Conservation (phyloP, 1,140 invertebrate species). For the Lamellibrachia luymesi region DNA sequence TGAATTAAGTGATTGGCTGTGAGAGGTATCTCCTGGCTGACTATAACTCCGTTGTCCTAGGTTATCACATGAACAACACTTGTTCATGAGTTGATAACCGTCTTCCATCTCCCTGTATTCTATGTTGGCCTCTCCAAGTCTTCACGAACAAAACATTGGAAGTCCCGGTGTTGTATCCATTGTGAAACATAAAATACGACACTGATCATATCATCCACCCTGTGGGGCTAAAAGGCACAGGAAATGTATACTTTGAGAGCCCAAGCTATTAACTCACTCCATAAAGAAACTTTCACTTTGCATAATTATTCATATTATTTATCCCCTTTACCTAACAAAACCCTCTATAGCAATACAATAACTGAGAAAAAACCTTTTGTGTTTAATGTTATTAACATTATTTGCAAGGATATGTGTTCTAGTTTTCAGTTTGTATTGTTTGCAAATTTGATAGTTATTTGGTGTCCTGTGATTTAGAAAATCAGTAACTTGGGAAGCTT, state of each 20-base stretch:
- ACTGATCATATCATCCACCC: too few species aligned
- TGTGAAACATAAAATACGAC: too few species aligned
- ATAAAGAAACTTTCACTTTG: not conserved
- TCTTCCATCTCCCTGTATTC: not conserved
- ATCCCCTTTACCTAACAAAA: not conserved
- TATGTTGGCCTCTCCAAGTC: not conserved
- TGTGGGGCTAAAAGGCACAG: not conserved
- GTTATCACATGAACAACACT: not conserved
- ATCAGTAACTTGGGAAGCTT: too few species aligned
- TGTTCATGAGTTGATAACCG: not conserved
- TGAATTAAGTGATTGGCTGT: not conserved
- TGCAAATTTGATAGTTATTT: not conserved
- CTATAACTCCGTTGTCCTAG: not conserved
- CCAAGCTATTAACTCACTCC: not conserved
- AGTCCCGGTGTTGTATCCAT: too few species aligned
- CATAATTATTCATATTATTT: not conserved
- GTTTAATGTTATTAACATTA: not conserved
- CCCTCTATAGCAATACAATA: not conserved
- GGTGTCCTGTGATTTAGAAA: too few species aligned
- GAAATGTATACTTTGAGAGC: not conserved
- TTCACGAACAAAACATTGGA: too few species aligned
- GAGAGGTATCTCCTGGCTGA: not conserved
- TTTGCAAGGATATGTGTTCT: not conserved
- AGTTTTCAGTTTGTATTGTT: not conserved
- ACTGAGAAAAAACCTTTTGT: not conserved